Conservation (phyloP, 2,113 vertebrate genomes). For the Plectropomus leopardus region DNA sequence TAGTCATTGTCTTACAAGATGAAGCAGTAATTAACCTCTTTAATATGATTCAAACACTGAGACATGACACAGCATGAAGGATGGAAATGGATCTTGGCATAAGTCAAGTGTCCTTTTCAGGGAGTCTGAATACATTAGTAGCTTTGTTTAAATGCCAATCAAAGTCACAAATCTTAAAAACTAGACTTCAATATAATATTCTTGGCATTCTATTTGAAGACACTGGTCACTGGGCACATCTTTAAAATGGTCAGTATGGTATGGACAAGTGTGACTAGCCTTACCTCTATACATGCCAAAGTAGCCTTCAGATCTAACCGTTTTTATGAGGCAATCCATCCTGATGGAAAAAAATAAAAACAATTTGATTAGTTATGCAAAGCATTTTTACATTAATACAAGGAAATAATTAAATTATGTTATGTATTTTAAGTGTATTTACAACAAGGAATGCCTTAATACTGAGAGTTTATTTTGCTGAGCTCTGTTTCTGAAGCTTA, state of each 20-base stretch:
- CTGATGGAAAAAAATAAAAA: constrained; percentile 63
- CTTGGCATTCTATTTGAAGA: background rate
- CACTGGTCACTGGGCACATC: background rate
- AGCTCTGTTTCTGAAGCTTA: background rate
- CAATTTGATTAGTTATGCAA: background rate
- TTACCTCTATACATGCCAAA: constrained; percentile 92
- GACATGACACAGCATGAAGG: background rate
- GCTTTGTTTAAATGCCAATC: background rate
- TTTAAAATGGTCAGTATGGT: background rate
- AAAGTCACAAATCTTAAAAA: constrained; percentile 2
- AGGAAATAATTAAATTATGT: background rate
- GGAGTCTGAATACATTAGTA: background rate
- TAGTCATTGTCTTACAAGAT: background rate
- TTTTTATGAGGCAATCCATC: constrained; percentile 90
- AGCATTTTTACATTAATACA: background rate
- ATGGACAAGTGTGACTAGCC: constrained; percentile 17
- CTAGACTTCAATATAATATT: background rate
- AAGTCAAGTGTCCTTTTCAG: background rate
- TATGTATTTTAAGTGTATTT: background rate
- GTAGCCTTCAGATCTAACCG: constrained; percentile 88
- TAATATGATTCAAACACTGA: constrained; percentile 4
- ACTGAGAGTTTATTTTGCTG: background rate
- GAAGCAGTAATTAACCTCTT: background rate
- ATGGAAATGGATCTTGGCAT: background rate
- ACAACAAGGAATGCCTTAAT: background rate